Evolutionary conservation across 2,113 vertebrate genomes (phyloP).

Genomic region (Myrmecobius fasciatus): DNA sequence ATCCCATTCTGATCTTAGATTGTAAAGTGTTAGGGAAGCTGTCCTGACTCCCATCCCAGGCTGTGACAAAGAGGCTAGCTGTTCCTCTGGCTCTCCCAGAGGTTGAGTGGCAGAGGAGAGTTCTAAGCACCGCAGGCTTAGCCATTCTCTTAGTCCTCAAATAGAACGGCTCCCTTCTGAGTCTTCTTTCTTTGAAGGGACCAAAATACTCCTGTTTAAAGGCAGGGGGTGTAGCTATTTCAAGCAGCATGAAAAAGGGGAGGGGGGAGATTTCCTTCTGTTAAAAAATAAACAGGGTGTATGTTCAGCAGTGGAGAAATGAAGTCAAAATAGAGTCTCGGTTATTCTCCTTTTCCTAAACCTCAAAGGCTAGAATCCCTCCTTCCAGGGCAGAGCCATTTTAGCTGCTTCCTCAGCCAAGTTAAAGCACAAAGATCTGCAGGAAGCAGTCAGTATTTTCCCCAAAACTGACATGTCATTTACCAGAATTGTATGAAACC

Average conservation of each 20-base stretch:
- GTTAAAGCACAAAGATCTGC: background rate
- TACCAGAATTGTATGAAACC: background rate
- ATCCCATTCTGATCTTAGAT: background rate
- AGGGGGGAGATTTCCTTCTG: background rate
- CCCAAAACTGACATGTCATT: background rate
- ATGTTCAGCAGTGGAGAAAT: background rate
- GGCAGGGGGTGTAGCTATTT: background rate
- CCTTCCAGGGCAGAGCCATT: background rate
- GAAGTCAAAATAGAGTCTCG: background rate
- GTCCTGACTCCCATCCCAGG: background rate
- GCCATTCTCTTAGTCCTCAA: background rate
- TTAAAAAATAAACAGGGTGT: background rate
- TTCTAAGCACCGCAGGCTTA: background rate
- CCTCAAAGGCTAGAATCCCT: background rate
- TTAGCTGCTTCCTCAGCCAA: background rate
- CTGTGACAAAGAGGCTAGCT: background rate
- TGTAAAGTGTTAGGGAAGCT: background rate
- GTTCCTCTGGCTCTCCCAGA: background rate
- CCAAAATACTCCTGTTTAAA: background rate
- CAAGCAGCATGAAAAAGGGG: background rate
- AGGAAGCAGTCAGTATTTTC: background rate
- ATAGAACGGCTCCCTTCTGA: background rate
- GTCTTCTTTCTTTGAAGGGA: background rate
- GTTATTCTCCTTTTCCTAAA: background rate
- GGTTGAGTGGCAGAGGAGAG: background rate